Evolutionary conservation across 2,113 vertebrate species (phyloP).

Genomic region (Plecotus auritus): DNA sequence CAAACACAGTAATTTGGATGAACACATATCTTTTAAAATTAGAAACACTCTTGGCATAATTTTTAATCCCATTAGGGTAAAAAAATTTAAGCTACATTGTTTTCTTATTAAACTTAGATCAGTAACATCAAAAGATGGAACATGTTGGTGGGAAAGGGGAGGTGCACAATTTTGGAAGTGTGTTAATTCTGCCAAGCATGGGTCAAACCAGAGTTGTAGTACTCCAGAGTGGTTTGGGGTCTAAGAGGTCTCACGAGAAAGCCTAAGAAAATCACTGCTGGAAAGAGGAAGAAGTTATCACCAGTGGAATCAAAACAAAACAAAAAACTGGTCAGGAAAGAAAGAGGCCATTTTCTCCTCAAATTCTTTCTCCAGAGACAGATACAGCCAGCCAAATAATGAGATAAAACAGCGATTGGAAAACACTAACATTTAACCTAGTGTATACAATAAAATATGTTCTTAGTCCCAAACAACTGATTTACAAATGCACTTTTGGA

Average conservation of each 20-base stretch:
- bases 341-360: not conserved
- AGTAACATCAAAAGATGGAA: not conserved
- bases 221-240: not conserved
- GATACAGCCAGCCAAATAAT: constrained; percentile 37
- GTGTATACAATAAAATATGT: constrained; percentile 55
- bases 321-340: not conserved
- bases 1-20: not conserved
- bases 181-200: not conserved
- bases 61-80: not conserved
- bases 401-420: constrained; percentile 41
- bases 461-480: constrained; percentile 57
- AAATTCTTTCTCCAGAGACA: constrained; percentile 16
- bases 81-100: not conserved
- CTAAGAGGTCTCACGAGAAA: not conserved
- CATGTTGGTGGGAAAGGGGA: not conserved
- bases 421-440: constrained; percentile 58
- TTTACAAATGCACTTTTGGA: constrained; percentile 60
- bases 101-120: not conserved
- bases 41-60: not conserved
- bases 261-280: not conserved
- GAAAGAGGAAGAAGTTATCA: not conserved
- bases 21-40: not conserved
- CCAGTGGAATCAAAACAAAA: constrained; percentile 14
- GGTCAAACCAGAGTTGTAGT: not conserved
- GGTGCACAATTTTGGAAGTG: not conserved